These are phyloP conservation scores for Trialeurodes vaporariorum DNA, from an alignment of 1,140 invertebrate genomes.

Conservation along the genomic window DNA sequence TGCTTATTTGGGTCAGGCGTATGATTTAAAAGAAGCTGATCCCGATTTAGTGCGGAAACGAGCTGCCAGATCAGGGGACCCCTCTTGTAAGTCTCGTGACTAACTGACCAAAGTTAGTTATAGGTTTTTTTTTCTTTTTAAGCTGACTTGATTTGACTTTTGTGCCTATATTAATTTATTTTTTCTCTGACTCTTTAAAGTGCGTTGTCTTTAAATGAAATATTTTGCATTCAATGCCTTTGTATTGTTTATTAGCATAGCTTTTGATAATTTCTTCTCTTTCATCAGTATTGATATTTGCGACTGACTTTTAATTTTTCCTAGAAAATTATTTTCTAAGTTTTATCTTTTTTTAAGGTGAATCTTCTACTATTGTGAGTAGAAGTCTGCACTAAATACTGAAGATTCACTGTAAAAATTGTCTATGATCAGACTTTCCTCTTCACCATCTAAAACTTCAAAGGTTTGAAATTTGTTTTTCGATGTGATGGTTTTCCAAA, in stretches of 20 bases:
- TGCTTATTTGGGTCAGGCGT: conserved; percentile 58
- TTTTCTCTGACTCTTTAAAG: conserved; percentile 11
- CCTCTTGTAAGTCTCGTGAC: conserved; percentile 4
- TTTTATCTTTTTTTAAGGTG: no score
- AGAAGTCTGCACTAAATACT: no score
- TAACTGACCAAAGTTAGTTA: conserved; percentile 4
- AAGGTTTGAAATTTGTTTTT: no score
- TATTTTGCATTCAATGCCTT: not conserved
- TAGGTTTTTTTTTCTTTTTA: conserved; percentile 8
- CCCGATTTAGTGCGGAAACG: conserved; percentile 32
- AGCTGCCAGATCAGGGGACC: conserved; percentile 22
- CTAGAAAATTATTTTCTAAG: no score
- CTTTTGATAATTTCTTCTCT: conserved; percentile 7
- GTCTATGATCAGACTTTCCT: no score
- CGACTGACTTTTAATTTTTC: no score
- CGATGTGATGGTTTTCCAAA: no score
- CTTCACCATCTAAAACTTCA: no score
- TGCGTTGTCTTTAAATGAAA: not conserved
- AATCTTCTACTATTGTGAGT: no score
- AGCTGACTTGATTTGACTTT: not conserved
- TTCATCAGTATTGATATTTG: conserved; percentile 22
- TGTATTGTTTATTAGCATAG: not conserved
- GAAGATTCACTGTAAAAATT: no score
- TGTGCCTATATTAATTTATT: conserved; percentile 1
- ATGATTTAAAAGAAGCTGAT: conserved; percentile 35